Base-by-base conservation (phyloP, 2,113 vertebrate genomes). In the Machaerirhynchus nigripectus region DNA sequence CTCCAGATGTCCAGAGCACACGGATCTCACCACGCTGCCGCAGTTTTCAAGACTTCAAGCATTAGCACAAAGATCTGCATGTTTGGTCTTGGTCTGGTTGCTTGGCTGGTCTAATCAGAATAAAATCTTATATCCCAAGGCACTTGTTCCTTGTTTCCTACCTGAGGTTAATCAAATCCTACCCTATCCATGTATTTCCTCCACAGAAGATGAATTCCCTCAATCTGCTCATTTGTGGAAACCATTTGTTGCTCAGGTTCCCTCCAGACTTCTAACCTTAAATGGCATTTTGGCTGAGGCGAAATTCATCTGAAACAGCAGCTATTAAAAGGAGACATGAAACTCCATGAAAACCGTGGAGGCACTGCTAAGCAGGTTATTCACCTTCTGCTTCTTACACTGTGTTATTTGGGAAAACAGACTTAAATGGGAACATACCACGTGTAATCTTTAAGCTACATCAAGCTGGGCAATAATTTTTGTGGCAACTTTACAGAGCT, bases 401-500 rank as follows among this genome's bases (percentile, higher is more conserved):
- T 52, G 23, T 27, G 81, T 35, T 42, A 39, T 81, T 60, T 78
- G 42, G 42, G 9, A 78, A 56, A 80, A 70, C 1, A 35, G 16
- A 18, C 28, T 21, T 55, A 28, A 46, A 47, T 14, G 11, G 57
- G 59, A 70, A 39, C 13, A 56, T 3, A 35, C 3, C 27, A 15
- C 3, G 1, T 6, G 49, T 26, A 61, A 50, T 15, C 60, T 82
- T 75, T 7, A n/a, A 1, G 1, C 6, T 19, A 1, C 10, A 42
- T 7, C 65, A 68, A 46, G 15, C 42, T 55, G 40, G 44, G 18
- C 47, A 84, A 15, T 10, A 80, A 69, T 1, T 14, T 17, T 24
- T 1, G 0, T 1, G 3, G 30, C 11, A 33, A 4, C 28, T 30
- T 39, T 30, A 40, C 7, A 9, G 4, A 24, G 39, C 12, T n/a